Percentiles rank a stretch among this genome's conserved stretches.
These are phyloP conservation scores for Melanocharis versteri DNA, from an alignment of 2,113 vertebrate genomes.

Conservation along the genomic window DNA sequence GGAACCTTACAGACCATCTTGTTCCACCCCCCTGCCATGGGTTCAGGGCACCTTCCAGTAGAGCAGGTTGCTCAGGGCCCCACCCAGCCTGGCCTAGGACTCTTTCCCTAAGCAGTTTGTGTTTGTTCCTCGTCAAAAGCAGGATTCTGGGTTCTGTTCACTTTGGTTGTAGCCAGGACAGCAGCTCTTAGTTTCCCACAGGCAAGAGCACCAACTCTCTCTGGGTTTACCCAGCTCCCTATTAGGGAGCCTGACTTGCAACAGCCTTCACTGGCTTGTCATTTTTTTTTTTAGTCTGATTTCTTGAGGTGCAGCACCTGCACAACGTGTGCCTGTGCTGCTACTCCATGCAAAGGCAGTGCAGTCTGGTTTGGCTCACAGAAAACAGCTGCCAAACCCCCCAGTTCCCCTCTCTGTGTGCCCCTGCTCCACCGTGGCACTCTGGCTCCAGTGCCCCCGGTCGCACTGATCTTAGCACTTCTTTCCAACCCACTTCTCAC, in stretches of 20 bases:
- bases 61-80: background rate
- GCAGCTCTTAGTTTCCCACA: background rate
- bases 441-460: too few relatives aligned
- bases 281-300: too few relatives aligned
- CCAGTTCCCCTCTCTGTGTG: rapidly evolving
- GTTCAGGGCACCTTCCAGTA: rapidly evolving
- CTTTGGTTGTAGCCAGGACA: background rate
- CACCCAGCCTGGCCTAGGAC: background rate
- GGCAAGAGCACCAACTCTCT: background rate
- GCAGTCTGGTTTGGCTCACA: background rate
- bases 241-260: rapidly evolving
- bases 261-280: background rate
- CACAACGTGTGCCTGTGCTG: rapidly evolving
- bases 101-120: background rate
- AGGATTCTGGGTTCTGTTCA: background rate
- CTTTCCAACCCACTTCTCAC: background rate
- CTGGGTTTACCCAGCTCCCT: background rate
- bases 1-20: background rate
- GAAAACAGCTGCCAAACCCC: rapidly evolving
- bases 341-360: rapidly evolving
- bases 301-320: background rate
- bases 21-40: background rate
- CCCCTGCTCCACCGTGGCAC: rapidly evolving
- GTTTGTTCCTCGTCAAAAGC: background rate
- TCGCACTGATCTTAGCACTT: rapidly evolving